These are phyloP conservation scores for Delia radicum DNA, from an alignment of 1,140 invertebrate genomes.

Conservation along the genomic window DNA sequence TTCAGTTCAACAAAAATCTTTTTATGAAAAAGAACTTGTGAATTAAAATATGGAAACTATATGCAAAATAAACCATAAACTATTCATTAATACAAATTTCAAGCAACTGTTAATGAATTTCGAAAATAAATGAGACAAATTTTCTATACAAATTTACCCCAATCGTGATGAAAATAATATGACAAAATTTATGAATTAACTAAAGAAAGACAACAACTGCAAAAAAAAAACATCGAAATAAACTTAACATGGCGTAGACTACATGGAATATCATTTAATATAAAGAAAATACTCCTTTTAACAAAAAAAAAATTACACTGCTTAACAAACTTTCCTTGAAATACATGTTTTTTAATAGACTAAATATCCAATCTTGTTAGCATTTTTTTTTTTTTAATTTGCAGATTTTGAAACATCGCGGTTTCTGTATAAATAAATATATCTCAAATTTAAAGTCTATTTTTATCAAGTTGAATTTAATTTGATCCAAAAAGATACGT, in stretches of 20 bases:
- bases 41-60: background rate
- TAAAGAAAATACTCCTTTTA: background rate
- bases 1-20: too few species aligned
- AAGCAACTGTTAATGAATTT: conserved; percentile 15
- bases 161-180: background rate
- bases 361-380: too few species aligned
- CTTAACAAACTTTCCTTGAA: too few species aligned
- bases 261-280: background rate
- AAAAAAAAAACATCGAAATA: background rate
- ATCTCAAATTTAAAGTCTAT: too few species aligned
- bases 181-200: conserved; percentile 23
- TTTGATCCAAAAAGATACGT: too few species aligned
- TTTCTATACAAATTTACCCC: background rate
- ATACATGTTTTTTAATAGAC: too few species aligned
- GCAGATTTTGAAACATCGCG: too few species aligned
- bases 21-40: too few species aligned
- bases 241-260: background rate
- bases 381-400: too few species aligned
- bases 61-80: background rate
- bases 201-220: conserved; percentile 13
- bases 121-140: conserved; percentile 20
- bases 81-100: background rate
- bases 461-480: too few species aligned
- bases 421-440: too few species aligned
- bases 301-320: background rate